Evolutionary conservation across 1,140 invertebrate genomes (phyloP).

Genomic region (Eupeodes corollae): DNA sequence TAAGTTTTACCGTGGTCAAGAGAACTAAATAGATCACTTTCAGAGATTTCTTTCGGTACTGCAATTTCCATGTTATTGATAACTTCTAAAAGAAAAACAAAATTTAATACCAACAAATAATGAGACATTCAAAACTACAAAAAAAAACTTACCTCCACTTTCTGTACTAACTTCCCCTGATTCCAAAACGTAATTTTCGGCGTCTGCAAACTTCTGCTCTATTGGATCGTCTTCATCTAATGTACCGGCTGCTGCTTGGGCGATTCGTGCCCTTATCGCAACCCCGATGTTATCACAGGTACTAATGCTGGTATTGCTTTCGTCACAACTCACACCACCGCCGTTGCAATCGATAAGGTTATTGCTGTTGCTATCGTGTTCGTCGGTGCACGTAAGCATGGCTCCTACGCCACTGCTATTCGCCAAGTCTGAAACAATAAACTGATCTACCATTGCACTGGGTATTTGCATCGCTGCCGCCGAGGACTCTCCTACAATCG

Average conservation of each 20-base stretch:
- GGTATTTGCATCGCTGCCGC: not conserved
- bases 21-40: too few relatives aligned
- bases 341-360: not conserved
- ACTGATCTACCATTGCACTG: not conserved
- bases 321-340: constrained; percentile 1
- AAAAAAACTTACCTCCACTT: constrained; percentile 7
- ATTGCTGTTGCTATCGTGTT: not conserved
- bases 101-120: constrained; percentile 15
- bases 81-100: not conserved
- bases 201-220: constrained; percentile 37
- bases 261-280: constrained; percentile 3
- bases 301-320: constrained; percentile 18
- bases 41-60: too few relatives aligned
- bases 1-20: too few relatives aligned
- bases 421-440: not conserved
- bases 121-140: not conserved
- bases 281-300: constrained; percentile 27
- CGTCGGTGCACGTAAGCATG: not conserved
- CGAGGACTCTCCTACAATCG: not conserved
- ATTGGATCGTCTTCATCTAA: constrained; percentile 30
- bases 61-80: too few relatives aligned
- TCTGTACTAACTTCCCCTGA: constrained; percentile 18
- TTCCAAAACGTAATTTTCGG: constrained; percentile 38
- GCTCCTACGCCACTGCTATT: not conserved
- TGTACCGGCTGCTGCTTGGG: constrained; percentile 3